phyloP scores from a whole-genome alignment of 2,113 vertebrate genomes.

The Sinocyclocheilus anshuiensis region DNA sequence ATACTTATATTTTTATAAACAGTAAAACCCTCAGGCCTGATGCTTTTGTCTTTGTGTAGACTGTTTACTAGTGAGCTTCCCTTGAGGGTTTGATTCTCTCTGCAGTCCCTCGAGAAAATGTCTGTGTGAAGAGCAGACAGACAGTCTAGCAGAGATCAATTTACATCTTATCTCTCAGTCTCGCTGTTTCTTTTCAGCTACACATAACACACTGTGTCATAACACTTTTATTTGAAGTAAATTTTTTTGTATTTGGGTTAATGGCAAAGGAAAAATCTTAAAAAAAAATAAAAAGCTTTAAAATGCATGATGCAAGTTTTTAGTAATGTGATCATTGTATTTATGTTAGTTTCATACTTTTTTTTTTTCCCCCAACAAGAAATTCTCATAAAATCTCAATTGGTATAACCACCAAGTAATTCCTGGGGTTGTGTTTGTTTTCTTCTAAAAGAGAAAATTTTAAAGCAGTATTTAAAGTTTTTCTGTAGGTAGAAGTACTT shows the following conservation, averaged over 20 bases:
- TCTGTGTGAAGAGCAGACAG: conserved; percentile 17
- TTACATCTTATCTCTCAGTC: neutral
- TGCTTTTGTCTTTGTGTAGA: conserved; percentile 43
- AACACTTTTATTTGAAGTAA: neutral
- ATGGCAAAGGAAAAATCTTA: neutral
- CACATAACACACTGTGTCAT: neutral
- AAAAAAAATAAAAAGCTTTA: too few relatives aligned
- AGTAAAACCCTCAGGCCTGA: neutral
- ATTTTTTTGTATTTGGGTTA: neutral
- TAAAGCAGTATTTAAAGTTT: too few relatives aligned
- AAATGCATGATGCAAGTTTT: neutral
- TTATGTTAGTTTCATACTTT: too few relatives aligned
- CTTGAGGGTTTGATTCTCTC: conserved; percentile 17
- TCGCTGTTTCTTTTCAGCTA: neutral
- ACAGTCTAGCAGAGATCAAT: conserved; percentile 28
- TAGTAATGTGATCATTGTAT: too few relatives aligned
- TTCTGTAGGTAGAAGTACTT: too few relatives aligned
- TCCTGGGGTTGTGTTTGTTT: too few relatives aligned
- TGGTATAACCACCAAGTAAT: too few relatives aligned
- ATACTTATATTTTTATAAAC: neutral
- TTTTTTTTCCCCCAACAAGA: too few relatives aligned
- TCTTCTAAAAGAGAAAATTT: too few relatives aligned
- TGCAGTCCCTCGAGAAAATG: neutral
- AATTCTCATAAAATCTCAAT: too few relatives aligned
- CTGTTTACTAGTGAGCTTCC: conserved; percentile 24